A percentile compares a stretch with the other conserved stretches of the same genome.
Conservation (phyloP, 30 jellyfish, hydroid and myxozoan genomes). For the Aurelia sp. region DNA sequence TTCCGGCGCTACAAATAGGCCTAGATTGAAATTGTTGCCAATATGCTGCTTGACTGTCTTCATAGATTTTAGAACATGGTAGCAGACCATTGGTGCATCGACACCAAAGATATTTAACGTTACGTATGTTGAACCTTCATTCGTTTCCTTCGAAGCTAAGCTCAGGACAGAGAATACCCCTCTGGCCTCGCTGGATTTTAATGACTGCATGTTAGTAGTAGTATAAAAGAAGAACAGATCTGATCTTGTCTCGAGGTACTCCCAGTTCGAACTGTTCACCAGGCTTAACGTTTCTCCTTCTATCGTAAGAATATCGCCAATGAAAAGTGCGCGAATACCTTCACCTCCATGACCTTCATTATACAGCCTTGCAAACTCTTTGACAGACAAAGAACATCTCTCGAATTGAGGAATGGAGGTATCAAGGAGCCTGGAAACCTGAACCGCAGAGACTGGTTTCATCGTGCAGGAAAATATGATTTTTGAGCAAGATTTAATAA, state of each 20-base stretch:
- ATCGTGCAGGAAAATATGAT: conserved; percentile 22
- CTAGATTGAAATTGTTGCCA: conserved; percentile 28
- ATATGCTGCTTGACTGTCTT: conserved; percentile 4
- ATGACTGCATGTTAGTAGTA: background rate
- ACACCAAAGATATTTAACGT: conserved; percentile 27
- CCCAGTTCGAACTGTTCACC: conserved; percentile 19
- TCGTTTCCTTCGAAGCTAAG: conserved; percentile 14
- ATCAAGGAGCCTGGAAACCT: background rate
- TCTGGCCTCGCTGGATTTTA: background rate
- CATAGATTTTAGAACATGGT: conserved; percentile 26
- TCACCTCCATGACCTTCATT: background rate
- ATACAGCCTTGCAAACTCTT: conserved; percentile 12
- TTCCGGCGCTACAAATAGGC: conserved; percentile 23
- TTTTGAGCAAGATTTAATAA: conserved; percentile 10
- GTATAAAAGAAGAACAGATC: conserved; percentile 21
- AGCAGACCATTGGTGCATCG: conserved; percentile 27
- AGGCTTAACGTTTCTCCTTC: conserved; percentile 52
- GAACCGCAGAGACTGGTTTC: conserved; percentile 9
- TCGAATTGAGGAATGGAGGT: conserved; percentile 17
- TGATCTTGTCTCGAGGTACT: conserved; percentile 24
- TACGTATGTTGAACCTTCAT: background rate
- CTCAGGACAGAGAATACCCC: conserved; percentile 29
- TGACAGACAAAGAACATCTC: conserved; percentile 6
- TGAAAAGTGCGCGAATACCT: conserved; percentile 4
- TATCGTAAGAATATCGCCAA: conserved; percentile 41